Base-by-base conservation (phyloP, 2,888 invertebrate genomes). In the Candidula unifasciata region DNA sequence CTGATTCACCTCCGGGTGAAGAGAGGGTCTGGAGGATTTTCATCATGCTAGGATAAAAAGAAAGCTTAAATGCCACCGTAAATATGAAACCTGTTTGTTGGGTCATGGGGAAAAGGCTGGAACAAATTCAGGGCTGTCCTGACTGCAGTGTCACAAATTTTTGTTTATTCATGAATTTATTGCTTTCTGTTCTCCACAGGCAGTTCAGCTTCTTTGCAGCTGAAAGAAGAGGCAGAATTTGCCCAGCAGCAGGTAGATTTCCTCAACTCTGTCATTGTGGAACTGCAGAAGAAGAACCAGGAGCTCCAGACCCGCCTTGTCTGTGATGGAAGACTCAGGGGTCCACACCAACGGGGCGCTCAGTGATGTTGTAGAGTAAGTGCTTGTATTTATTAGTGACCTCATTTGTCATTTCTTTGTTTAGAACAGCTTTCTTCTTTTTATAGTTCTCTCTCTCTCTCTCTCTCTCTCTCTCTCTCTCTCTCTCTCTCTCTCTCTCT, bases 181-280 rank as follows among this genome's bases (percentile, higher is more conserved):
- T 21, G 5, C 8, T 60, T 60, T 60, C 21, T n/a, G 60, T 60
- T 16, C 27, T 68, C 30, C 37, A 54, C 57, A 37, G 64, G 57
- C 35, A 78, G 18, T 6, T 37, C 64, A n/a, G 78, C 86, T 0
- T 86, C 89, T 21, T 78, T 87, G n/a, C 86, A 88, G 71, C 82
- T 91, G 66, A 89, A 88, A 84, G 88, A 90, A 69, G 92, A 91
- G n/a, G 89, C 88, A 68, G 87, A 88, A 27, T 68, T 87, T 18
- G 87, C 88, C n/a, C 82, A 88, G 8, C 54, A 64, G 6, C 85
- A 95, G 93, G 92, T 94, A 37, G 96, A 96, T 90, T 99, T 99
- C 94, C 95, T 99, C 54, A 98, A 99, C 95, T 97, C 98, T 16
- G 98, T 99, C 89, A 99, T 99, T 90, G 97, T 97, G 52, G 98